Evolutionary conservation across 2,113 vertebrate species (phyloP).

Genomic region (Pteruthius melanotis): DNA sequence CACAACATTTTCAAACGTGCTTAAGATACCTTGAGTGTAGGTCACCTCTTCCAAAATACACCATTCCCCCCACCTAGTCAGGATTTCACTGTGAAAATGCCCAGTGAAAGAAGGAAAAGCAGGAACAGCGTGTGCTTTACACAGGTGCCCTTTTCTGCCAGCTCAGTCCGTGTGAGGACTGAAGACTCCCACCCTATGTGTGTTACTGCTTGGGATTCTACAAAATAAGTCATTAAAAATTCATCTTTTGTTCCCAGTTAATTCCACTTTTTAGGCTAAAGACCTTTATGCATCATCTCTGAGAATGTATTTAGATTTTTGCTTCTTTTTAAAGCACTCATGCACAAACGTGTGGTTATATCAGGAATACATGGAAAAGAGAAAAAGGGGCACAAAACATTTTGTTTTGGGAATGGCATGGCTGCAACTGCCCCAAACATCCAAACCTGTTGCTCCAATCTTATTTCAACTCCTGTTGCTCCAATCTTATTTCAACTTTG

Average conservation of each 20-base stretch:
- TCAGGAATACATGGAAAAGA: background rate
- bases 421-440: background rate
- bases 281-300: background rate
- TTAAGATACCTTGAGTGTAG: background rate
- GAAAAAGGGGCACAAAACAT: background rate
- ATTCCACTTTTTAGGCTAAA: background rate
- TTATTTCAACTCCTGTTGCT: background rate
- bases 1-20: background rate
- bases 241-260: background rate
- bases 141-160: background rate
- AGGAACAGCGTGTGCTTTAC: background rate
- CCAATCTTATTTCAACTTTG: background rate
- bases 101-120: background rate
- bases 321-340: background rate
- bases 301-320: background rate
- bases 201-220: background rate
- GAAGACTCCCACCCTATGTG: background rate
- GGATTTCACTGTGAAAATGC: background rate
- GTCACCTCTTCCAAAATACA: background rate
- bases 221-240: background rate
- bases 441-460: background rate
- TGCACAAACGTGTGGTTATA: accelerated
- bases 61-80: no score
- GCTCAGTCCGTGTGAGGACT: background rate
- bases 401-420: background rate